These are phyloP conservation scores for Cryptus armator DNA, from an alignment of 2,888 invertebrate species.

Conservation along the genomic window DNA sequence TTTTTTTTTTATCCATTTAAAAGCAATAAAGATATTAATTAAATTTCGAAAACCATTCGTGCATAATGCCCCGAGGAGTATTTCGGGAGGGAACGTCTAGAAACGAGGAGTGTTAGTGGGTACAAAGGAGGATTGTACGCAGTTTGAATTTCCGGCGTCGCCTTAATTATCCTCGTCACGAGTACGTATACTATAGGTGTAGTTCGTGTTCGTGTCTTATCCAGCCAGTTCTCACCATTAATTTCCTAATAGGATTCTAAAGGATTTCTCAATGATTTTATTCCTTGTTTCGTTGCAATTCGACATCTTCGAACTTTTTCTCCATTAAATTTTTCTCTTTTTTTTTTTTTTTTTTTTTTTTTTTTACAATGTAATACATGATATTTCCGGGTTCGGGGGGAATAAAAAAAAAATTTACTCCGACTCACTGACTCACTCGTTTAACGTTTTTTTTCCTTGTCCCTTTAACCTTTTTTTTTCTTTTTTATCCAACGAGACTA, in stretches of 20 bases:
- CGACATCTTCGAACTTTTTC: not conserved
- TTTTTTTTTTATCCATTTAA: not conserved
- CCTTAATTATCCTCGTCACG: conserved; percentile 53
- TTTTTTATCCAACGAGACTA: conserved; percentile 13
- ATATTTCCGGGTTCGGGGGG: not conserved
- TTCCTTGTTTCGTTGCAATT: not conserved
- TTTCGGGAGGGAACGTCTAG: conserved; percentile 17
- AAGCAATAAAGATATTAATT: conserved; percentile 28
- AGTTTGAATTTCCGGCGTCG: conserved; percentile 55
- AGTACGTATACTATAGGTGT: conserved; percentile 20
- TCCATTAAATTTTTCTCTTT: not conserved
- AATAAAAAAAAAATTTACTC: not conserved
- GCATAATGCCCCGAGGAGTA: conserved; percentile 9
- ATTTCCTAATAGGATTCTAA: conserved; percentile 55
- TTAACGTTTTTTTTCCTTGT: not conserved
- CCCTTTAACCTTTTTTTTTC: conserved; percentile 18
- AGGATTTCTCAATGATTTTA: not conserved
- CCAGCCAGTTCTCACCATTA: conserved; percentile 46
- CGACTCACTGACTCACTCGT: not conserved
- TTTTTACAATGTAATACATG: no score
- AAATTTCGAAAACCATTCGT: conserved; percentile 38
- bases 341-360: no score
- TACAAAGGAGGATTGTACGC: conserved; percentile 54
- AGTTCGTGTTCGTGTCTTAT: conserved; percentile 25
- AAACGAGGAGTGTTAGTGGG: conserved; percentile 48